Evolutionary conservation across 2,797 vertebrate genomes (phyloP).

Genomic region (Hemibagrus guttatus): DNA sequence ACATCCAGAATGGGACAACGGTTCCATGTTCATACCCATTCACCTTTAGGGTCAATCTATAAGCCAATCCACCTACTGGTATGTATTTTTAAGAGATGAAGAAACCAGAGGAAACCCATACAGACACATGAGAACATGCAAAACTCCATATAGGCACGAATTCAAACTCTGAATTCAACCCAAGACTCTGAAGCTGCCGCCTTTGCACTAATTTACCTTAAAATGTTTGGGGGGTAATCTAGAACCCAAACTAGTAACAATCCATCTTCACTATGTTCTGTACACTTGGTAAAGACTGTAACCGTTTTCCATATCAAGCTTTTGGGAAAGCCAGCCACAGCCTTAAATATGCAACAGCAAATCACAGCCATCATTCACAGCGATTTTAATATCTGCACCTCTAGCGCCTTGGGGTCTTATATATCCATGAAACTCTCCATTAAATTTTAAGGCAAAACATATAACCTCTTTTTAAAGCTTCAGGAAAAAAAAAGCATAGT

Average conservation of each 20-base stretch:
- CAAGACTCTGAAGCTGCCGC: not conserved
- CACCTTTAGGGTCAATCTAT: not conserved
- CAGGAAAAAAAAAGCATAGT: not conserved
- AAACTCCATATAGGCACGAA: not conserved
- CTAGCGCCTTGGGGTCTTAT: slow-evolving; percentile 1
- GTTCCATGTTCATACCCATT: not conserved
- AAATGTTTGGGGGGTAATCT: not conserved
- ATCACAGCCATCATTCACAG: slow-evolving; percentile 27
- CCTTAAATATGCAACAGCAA: slow-evolving; percentile 20
- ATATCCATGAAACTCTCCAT: slow-evolving; percentile 11
- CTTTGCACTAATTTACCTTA: not conserved
- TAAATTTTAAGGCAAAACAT: slow-evolving; percentile 25
- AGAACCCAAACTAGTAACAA: not conserved
- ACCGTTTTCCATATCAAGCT: not conserved
- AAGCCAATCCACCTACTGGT: not conserved
- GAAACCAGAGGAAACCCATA: not conserved
- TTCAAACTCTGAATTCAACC: not conserved
- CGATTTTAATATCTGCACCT: slow-evolving; percentile 36
- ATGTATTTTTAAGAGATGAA: not conserved
- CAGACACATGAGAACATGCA: not conserved
- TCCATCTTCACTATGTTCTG: slow-evolving; percentile 1
- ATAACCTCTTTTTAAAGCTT: slow-evolving; percentile 24
- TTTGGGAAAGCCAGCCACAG: not conserved
- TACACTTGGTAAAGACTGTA: not conserved
- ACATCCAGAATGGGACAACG: not conserved